Percentiles rank a stretch among this genome's conserved stretches.
Conservation (phyloP, 1,140 invertebrate genomes). For the Drosophila sturtevanti region DNA sequence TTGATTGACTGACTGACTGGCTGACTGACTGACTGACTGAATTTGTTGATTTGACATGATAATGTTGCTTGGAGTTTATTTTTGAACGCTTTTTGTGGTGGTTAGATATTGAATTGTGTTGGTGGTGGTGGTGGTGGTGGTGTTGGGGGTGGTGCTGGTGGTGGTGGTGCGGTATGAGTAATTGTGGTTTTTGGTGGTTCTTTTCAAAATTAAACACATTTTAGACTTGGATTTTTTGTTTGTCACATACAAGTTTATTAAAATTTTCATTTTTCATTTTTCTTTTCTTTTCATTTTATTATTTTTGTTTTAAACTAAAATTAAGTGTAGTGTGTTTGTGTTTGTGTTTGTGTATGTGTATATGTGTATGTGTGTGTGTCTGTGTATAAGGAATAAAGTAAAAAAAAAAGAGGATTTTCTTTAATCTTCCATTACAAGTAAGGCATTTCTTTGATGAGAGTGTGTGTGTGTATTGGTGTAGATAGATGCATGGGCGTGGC, state of each 20-base stretch:
- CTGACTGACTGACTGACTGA: constrained; percentile 45
- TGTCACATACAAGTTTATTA: constrained; percentile 37
- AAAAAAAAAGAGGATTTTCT: constrained; percentile 42
- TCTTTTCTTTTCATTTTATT: constrained; percentile 12
- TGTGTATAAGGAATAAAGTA: constrained; percentile 55
- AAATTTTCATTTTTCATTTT: constrained; percentile 52
- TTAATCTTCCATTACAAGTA: constrained; percentile 47
- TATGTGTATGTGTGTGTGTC: constrained; percentile 48
- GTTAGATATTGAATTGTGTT: constrained; percentile 53
- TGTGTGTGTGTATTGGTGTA: constrained; percentile 36
- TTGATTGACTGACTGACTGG: constrained; percentile 14
- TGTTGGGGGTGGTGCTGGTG: constrained; percentile 24
- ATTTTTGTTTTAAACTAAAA: constrained; percentile 52
- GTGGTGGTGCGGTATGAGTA: constrained; percentile 21
- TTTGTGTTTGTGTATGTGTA: constrained; percentile 43
- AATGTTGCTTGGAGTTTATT: constrained; percentile 63
- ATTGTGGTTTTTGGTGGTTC: neutral
- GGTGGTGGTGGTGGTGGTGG: constrained; percentile 33
- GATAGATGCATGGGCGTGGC: constrained; percentile 46
- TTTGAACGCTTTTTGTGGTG: constrained; percentile 24
- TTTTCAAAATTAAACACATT: constrained; percentile 53
- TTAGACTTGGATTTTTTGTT: constrained; percentile 30
- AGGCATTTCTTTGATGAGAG: constrained; percentile 51
- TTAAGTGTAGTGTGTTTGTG: constrained; percentile 51
- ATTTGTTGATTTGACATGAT: constrained; percentile 72